Evolutionary conservation across 2,888 invertebrate genomes (phyloP).

Genomic region (Hirudinaria manillensis): DNA sequence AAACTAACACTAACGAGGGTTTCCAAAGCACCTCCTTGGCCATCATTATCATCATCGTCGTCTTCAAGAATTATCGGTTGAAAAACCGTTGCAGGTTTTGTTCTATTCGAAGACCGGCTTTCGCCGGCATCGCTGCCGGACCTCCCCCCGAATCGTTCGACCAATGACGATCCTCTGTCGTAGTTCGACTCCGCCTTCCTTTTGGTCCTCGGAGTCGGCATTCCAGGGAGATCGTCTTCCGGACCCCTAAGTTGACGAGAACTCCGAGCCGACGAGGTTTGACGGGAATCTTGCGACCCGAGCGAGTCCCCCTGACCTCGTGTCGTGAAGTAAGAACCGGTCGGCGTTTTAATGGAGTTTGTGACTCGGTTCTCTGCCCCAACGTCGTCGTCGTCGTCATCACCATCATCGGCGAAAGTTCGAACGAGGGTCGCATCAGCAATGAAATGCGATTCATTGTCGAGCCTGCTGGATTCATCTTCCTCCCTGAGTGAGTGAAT

Average conservation of each 20-base stretch:
- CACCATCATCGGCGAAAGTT: background rate
- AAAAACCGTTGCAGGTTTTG: background rate
- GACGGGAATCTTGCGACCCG: too few species aligned
- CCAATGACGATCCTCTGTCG: background rate
- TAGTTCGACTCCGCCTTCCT: background rate
- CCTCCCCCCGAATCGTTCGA: background rate
- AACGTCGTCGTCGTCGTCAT: background rate
- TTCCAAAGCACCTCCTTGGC: background rate
- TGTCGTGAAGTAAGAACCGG: too few species aligned
- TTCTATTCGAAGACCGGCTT: background rate
- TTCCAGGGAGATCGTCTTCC: background rate
- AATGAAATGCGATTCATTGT: background rate
- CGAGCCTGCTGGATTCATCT: background rate
- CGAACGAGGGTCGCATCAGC: background rate
- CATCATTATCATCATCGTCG: slow-evolving; percentile 13
- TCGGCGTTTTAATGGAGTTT: background rate
- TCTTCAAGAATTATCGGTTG: background rate
- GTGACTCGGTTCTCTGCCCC: background rate
- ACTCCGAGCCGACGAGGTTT: too few species aligned
- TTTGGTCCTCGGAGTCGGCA: background rate
- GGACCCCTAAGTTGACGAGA: too few species aligned
- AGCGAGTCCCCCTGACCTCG: too few species aligned
- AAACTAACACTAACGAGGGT: background rate
- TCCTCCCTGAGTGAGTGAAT: background rate
- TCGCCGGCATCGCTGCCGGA: background rate